A percentile compares a stretch with the other conserved stretches of the same genome.
These are phyloP conservation scores for Limnodromus scolopaceus DNA, from an alignment of 2,797 vertebrate genomes.

Conservation along the genomic window DNA sequence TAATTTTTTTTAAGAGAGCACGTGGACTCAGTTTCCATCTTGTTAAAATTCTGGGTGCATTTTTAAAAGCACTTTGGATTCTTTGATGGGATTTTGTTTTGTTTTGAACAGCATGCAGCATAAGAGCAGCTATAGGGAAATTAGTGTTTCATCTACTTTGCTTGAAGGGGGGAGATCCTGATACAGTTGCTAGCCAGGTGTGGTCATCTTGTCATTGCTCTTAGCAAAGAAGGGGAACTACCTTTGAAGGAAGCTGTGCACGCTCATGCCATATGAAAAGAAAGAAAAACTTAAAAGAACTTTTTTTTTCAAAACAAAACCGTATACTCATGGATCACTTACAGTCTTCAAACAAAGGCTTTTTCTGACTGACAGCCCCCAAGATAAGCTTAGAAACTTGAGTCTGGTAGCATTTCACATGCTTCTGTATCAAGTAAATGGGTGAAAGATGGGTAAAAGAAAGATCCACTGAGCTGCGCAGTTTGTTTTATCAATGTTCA, in stretches of 20 bases:
- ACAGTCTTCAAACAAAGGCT: slow-evolving; percentile 67
- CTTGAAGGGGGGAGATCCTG: background rate
- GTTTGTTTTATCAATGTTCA: slow-evolving; percentile 64
- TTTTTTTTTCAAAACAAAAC: slow-evolving; percentile 28
- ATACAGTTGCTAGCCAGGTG: slow-evolving; percentile 21
- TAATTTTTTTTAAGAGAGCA: background rate
- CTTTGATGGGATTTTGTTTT: background rate
- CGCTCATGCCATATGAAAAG: slow-evolving; percentile 11
- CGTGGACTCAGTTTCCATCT: background rate
- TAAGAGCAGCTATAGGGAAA: slow-evolving; percentile 2
- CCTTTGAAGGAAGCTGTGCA: slow-evolving; percentile 39
- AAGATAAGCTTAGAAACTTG: slow-evolving; percentile 71
- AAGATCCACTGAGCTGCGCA: slow-evolving; percentile 23
- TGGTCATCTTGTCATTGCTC: slow-evolving; percentile 30
- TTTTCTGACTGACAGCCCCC: slow-evolving; percentile 63
- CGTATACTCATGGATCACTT: slow-evolving; percentile 49
- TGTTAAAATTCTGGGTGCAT: background rate
- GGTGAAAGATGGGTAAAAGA: slow-evolving; percentile 38
- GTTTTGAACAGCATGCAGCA: background rate
- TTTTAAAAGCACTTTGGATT: background rate
- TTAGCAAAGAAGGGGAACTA: slow-evolving; percentile 1
- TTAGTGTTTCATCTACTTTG: background rate
- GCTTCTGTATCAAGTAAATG: slow-evolving; percentile 50
- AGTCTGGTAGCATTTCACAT: slow-evolving; percentile 68
- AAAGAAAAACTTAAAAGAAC: slow-evolving; percentile 52